Percentiles rank a stretch among this genome's conserved stretches.
These are phyloP conservation scores for Barnardius zonarius DNA, from an alignment of 2,113 vertebrate species.

Conservation along the genomic window DNA sequence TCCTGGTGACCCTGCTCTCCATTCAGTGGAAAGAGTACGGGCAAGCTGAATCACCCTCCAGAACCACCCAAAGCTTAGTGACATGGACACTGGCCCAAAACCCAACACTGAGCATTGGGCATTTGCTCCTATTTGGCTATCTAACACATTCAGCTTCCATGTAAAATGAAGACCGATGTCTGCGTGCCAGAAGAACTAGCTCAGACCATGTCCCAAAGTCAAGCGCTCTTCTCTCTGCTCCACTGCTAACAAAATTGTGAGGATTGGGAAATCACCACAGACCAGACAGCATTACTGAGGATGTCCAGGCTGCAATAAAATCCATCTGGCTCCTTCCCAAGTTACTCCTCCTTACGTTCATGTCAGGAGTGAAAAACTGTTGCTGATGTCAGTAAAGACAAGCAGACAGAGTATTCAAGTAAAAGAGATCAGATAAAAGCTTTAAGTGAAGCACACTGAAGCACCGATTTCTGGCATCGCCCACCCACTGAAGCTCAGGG, in stretches of 20 bases:
- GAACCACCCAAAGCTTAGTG: background rate
- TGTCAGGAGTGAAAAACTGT: background rate
- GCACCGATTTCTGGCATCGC: background rate
- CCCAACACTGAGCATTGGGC: no score
- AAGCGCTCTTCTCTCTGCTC: background rate
- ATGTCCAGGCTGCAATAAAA: background rate
- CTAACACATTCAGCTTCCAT: background rate
- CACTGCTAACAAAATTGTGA: background rate
- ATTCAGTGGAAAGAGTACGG: background rate
- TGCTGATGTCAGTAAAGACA: background rate
- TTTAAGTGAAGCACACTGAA: background rate
- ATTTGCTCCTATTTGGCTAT: background rate
- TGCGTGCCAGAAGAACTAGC: background rate
- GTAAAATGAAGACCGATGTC: background rate
- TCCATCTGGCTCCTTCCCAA: background rate
- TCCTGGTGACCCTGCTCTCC: background rate
- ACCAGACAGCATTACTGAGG: background rate
- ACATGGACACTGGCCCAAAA: no score
- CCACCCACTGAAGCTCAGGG: background rate
- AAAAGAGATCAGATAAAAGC: background rate
- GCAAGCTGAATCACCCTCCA: rapidly evolving
- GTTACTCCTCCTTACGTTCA: background rate
- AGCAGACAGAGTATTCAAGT: background rate
- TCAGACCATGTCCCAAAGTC: rapidly evolving
- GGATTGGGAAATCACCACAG: background rate